phyloP scores from a whole-genome alignment of 2,888 invertebrate species.

The Lamproptera curius region DNA sequence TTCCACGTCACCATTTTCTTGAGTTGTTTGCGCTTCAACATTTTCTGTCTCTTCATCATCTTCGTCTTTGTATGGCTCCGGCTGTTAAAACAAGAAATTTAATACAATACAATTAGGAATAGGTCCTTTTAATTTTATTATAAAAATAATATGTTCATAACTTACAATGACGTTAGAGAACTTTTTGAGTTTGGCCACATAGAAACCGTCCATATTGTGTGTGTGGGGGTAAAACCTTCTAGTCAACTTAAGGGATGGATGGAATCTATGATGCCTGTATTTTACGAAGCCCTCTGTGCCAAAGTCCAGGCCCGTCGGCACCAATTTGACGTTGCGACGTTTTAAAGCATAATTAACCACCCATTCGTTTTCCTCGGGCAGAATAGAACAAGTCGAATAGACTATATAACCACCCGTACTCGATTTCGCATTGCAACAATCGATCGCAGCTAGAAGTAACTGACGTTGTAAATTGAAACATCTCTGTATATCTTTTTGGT shows the following conservation, averaged over 20 bases:
- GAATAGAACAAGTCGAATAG: slow-evolving; percentile 98
- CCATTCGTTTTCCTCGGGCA: slow-evolving; percentile 99
- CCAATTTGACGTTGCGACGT: slow-evolving; percentile 95
- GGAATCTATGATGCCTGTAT: slow-evolving; percentile 91
- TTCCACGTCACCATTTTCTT: slow-evolving; percentile 48
- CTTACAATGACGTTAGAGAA: slow-evolving; percentile 87
- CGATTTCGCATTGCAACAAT: slow-evolving; percentile 95
- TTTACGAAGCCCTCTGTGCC: slow-evolving; percentile 96
- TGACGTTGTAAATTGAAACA: slow-evolving; percentile 96
- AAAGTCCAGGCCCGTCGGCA: slow-evolving; percentile 95
- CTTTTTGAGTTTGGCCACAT: slow-evolving; percentile 98
- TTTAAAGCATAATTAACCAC: slow-evolving; percentile 97
- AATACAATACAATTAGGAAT: not conserved
- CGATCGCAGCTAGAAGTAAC: slow-evolving; percentile 96
- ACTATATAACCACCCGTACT: slow-evolving; percentile 96
- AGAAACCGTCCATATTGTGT: slow-evolving; percentile 99
- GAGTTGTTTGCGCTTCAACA: slow-evolving; percentile 30
- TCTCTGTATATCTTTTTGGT: slow-evolving; percentile 91
- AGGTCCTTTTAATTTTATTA: too few species aligned
- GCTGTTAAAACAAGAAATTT: slow-evolving; percentile 42
- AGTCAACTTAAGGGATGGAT: slow-evolving; percentile 92
- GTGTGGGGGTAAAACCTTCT: slow-evolving; percentile 97
- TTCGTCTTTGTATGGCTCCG: slow-evolving; percentile 64
- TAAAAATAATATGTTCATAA: slow-evolving; percentile 23
- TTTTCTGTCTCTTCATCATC: slow-evolving; percentile 53